These are phyloP conservation scores for Gobio occitaniae DNA, from an alignment of 2,797 vertebrate species.

Conservation along the genomic window DNA sequence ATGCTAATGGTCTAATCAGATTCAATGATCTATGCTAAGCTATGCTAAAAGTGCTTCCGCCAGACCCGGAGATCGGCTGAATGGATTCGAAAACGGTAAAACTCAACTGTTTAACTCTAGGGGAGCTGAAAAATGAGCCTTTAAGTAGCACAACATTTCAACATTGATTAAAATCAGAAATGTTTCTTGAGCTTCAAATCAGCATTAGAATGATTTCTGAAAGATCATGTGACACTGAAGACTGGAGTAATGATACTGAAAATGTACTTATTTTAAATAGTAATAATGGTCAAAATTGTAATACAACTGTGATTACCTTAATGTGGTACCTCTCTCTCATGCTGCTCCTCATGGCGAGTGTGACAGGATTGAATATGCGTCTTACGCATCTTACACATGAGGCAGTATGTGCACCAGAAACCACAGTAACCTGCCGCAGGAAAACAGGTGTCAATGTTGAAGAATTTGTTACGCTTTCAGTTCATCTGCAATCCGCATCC, in stretches of 20 bases:
- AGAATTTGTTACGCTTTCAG: neutral
- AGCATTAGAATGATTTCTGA: no score
- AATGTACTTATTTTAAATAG: neutral
- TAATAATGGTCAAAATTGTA: neutral
- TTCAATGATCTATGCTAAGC: no score
- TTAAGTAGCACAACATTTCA: no score
- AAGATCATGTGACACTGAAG: neutral
- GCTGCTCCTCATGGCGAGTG: constrained; percentile 61
- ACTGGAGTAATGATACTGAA: neutral
- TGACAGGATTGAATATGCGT: constrained; percentile 33
- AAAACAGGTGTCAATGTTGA: neutral
- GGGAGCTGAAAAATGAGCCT: no score
- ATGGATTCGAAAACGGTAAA: no score
- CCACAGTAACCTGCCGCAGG: constrained; percentile 66
- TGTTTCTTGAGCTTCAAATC: no score
- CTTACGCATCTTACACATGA: constrained; percentile 67
- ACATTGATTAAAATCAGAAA: no score
- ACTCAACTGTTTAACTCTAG: no score
- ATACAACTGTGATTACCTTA: constrained; percentile 48
- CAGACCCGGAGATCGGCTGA: no score
- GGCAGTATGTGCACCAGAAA: constrained; percentile 66
- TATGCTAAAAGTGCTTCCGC: no score
- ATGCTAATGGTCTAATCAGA: no score
- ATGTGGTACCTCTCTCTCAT: constrained; percentile 69
- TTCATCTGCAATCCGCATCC: neutral